phyloP scores from a whole-genome alignment of 2,797 vertebrate genomes.

The Cyprinella venusta region DNA sequence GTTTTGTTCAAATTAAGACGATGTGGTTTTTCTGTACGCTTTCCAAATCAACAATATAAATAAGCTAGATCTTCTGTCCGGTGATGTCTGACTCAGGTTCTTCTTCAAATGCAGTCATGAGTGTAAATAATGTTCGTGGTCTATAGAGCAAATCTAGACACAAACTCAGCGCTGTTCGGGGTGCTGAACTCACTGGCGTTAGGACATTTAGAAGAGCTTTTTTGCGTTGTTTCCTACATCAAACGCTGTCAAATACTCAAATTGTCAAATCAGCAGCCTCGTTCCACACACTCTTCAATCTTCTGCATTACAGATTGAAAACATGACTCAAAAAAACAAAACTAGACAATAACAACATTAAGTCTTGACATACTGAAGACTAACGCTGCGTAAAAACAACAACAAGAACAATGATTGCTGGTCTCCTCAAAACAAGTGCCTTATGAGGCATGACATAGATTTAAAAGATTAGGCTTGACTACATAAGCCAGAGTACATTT shows the following conservation, averaged over 20 bases:
- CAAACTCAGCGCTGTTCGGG: conserved; percentile 63
- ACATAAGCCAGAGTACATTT: conserved; percentile 62
- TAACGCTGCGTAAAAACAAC: conserved; percentile 38
- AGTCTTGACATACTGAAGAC: conserved; percentile 27
- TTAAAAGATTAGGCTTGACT: conserved; percentile 78
- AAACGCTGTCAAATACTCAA: neutral
- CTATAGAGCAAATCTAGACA: conserved; percentile 28
- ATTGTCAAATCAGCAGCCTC: neutral
- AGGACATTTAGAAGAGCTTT: neutral
- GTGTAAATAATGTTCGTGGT: neutral
- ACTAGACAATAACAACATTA: conserved; percentile 42
- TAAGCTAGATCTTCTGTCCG: neutral
- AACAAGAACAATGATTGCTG: conserved; percentile 56
- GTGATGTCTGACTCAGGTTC: neutral
- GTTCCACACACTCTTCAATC: conserved; percentile 1
- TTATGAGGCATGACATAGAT: conserved; percentile 71
- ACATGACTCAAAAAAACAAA: conserved; percentile 45
- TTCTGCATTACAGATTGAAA: conserved; percentile 38
- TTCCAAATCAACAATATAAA: neutral
- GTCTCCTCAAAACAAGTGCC: conserved; percentile 74
- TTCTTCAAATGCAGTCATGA: conserved; percentile 8
- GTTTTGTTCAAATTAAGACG: conserved; percentile 8
- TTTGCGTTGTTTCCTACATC: neutral
- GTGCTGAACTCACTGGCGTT: conserved; percentile 61
- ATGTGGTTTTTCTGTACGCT: neutral